Evolutionary conservation across 2,113 vertebrate genomes (phyloP).

Genomic region (Mola mola): DNA sequence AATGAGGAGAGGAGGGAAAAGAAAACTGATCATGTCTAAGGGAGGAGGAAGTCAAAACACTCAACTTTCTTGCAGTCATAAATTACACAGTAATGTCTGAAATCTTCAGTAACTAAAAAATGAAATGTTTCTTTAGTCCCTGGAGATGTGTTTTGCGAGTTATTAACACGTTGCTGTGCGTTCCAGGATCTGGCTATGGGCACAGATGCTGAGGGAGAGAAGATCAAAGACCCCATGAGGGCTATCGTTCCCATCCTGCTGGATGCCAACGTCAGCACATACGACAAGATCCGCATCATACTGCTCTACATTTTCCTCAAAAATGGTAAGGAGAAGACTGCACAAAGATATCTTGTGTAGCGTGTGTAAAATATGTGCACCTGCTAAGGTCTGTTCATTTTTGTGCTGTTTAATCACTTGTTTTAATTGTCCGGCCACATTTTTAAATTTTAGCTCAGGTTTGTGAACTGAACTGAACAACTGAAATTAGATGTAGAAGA

Average conservation of each 20-base stretch:
- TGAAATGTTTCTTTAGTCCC: background rate
- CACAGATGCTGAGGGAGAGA: slow-evolving; percentile 96
- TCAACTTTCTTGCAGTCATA: no score
- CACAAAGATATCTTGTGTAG: no score
- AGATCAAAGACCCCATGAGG: slow-evolving; percentile 99
- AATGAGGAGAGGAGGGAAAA: background rate
- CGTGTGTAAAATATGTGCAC: no score
- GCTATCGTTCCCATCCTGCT: slow-evolving; percentile 97
- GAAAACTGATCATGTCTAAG: no score
- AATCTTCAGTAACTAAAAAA: background rate
- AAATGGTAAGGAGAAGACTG: slow-evolving; percentile 83
- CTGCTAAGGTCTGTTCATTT: no score
- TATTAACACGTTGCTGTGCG: background rate
- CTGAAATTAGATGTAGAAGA: no score
- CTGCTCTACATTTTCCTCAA: slow-evolving; percentile 98
- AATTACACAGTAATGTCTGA: no score
- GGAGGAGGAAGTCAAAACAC: no score
- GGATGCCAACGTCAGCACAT: slow-evolving; percentile 93
- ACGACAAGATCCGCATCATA: slow-evolving; percentile 99
- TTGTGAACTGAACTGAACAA: no score
- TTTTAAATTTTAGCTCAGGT: no score
- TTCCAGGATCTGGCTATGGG: slow-evolving; percentile 96
- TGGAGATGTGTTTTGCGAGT: background rate
- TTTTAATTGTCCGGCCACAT: no score
- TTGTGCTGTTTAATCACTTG: no score